Evolutionary conservation across 1,140 invertebrate genomes (phyloP), one percentile per base, ranked within the genome.

Genomic region (Drosophila miranda): DNA sequence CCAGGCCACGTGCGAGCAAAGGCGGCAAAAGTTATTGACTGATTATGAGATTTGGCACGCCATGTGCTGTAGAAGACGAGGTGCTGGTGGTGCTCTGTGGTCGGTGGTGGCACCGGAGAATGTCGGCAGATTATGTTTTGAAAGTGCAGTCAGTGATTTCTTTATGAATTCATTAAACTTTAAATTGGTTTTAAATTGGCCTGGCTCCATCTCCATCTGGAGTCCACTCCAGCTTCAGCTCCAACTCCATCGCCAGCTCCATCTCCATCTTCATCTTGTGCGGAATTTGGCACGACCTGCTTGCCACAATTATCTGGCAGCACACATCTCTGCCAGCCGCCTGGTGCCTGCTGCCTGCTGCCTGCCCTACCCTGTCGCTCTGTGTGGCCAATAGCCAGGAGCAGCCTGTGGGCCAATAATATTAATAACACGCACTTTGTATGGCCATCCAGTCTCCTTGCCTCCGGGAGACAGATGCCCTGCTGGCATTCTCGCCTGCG

Each of bases 111-210:
- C 51, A 60, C 13, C 26, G 70, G 58, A 56, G 71, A 75, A 75
- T 58, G 66, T 81, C 81, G 81, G 81, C 82, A 86, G 81, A 86
- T 86, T 86, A 87, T 86, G 82, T 86, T 86, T 86, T 86, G 82
- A 86, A 86, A 86, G 82, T 86, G 82, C 82, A 81, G 59, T 75
- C 73, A 87, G 81, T 86, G 82, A 86, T 86, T 86, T 86, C 81
- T 86, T 86, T 86, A 86, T 86, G 82, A 86, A 86, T 86, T 86
- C 82, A 86, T 86, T 86, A 86, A 86, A 86, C 82, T 86, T 87
- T 87, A 86, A 86, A 86, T 86, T 87, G 82, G 82, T 87, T 86
- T 86, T 86, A 86, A 86, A 86, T 86, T 86, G 82, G 82, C 82
- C 59, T 70, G 59, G 53, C 66, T 70, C 58, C 57, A 30, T 13